Evolutionary conservation across 2,113 vertebrate genomes (phyloP).

Genomic region (Pedetes capensis): DNA sequence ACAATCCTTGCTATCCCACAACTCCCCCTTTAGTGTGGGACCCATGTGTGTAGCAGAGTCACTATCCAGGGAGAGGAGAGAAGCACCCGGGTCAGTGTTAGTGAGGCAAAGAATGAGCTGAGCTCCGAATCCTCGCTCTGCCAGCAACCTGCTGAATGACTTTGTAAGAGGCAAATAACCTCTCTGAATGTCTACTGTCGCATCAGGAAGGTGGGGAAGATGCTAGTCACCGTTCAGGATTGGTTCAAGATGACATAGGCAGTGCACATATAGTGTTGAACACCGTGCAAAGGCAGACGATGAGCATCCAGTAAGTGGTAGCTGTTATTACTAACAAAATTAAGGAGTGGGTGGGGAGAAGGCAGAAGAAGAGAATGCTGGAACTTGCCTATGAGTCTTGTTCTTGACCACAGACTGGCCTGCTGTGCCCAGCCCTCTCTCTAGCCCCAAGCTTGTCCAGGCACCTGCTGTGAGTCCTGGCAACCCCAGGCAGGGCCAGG

Average conservation of each 20-base stretch:
- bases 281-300: not conserved
- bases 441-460: constrained; percentile 43
- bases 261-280: not conserved
- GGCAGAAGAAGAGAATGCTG: constrained; percentile 16
- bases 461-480: constrained; percentile 74
- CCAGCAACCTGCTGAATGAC: not conserved
- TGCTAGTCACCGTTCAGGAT: not conserved
- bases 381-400: not conserved
- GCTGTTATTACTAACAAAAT: not conserved
- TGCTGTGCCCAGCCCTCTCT: constrained; percentile 25
- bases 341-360: not conserved
- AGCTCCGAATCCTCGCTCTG: not conserved
- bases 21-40: not conserved
- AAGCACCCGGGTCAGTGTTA: not conserved
- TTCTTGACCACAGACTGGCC: constrained; percentile 30
- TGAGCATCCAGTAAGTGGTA: not conserved
- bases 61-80: not conserved
- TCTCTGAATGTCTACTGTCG: not conserved
- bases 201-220: not conserved
- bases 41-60: not conserved
- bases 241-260: not conserved
- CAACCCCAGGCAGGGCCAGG: constrained; percentile 25
- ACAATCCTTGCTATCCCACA: not conserved
- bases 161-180: not conserved
- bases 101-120: not conserved